These are phyloP conservation scores for Dromius quadrimaculatus DNA, from an alignment of 2,888 invertebrate genomes.

Conservation along the genomic window DNA sequence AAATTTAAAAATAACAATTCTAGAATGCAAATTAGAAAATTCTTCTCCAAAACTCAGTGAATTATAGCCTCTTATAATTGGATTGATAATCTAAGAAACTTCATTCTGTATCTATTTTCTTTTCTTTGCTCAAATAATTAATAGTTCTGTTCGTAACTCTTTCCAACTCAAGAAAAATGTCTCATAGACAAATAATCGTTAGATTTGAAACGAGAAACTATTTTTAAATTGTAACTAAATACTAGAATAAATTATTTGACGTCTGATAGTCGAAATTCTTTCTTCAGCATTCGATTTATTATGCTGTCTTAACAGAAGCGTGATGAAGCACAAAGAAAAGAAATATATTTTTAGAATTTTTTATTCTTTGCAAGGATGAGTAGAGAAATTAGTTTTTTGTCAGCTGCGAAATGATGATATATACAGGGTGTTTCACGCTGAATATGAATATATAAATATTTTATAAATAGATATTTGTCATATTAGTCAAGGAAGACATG, in stretches of 20 bases:
- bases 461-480: constrained; percentile 24
- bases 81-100: constrained; percentile 21
- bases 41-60: not conserved
- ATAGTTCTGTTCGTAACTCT: constrained; percentile 10
- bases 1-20: constrained; percentile 25
- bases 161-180: constrained; percentile 15
- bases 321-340: constrained; percentile 9
- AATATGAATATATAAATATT: constrained; percentile 7
- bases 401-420: constrained; percentile 15
- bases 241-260: constrained; percentile 34
- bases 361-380: constrained; percentile 29
- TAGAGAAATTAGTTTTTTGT: constrained; percentile 32
- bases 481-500: too few species aligned
- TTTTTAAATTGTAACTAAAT: constrained; percentile 48
- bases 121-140: constrained; percentile 34
- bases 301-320: constrained; percentile 13
- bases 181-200: constrained; percentile 39
- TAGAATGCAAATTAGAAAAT: constrained; percentile 20
- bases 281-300: constrained; percentile 38
- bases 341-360: constrained; percentile 37
- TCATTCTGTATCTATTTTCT: constrained; percentile 11
- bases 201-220: constrained; percentile 43
- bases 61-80: constrained; percentile 17
- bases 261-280: constrained; percentile 24
- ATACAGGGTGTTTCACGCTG: constrained; percentile 17